Evolutionary conservation across 2,888 invertebrate genomes (phyloP).

Genomic region (Leptinotarsa juncta): DNA sequence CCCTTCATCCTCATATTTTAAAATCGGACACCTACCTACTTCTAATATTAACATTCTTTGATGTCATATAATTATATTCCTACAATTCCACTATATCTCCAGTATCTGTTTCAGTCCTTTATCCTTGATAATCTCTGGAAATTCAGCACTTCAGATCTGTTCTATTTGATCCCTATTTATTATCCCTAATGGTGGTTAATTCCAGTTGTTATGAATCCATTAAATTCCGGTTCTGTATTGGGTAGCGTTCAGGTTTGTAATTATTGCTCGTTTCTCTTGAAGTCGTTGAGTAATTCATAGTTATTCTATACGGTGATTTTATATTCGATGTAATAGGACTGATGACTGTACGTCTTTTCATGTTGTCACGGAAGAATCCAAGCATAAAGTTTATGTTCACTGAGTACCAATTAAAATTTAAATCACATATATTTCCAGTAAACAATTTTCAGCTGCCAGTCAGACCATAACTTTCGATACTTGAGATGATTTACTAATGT

Average conservation of each 20-base stretch:
- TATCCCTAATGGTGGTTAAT: constrained; percentile 13
- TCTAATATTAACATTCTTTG: too few species aligned
- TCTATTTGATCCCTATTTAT: constrained; percentile 10
- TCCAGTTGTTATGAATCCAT: constrained; percentile 17
- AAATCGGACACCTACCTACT: not conserved
- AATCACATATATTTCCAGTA: too few species aligned
- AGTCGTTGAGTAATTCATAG: not conserved
- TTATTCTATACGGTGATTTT: not conserved
- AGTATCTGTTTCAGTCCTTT: not conserved
- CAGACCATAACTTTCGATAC: too few species aligned
- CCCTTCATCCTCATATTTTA: too few species aligned
- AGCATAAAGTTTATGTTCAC: not conserved
- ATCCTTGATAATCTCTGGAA: constrained; percentile 2
- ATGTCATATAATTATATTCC: not conserved
- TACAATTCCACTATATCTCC: not conserved
- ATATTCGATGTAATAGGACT: not conserved
- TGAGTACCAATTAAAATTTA: too few species aligned
- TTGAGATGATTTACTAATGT: too few species aligned
- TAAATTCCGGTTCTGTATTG: constrained; percentile 10
- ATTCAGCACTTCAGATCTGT: constrained; percentile 1
- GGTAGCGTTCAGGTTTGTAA: not conserved
- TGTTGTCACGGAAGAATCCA: not conserved
- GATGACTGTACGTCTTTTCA: not conserved
- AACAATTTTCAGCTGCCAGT: too few species aligned
- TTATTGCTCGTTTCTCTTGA: not conserved